These are phyloP conservation scores for Cremastinae sp. DNA, from an alignment of 2,888 invertebrate species.

Conservation along the genomic window DNA sequence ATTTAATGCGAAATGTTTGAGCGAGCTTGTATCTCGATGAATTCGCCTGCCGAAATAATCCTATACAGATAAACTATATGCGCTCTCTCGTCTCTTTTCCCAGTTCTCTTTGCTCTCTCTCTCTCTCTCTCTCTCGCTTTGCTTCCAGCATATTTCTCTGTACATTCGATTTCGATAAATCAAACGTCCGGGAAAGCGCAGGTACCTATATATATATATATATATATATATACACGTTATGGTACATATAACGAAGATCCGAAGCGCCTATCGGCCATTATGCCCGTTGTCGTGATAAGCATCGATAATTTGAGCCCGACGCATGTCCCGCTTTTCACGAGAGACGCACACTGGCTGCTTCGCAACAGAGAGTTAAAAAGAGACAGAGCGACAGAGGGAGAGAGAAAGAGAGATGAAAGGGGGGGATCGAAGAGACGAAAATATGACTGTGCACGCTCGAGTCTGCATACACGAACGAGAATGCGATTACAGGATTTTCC, in stretches of 20 bases:
- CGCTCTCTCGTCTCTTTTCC: background rate
- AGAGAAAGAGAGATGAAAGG: slow-evolving; percentile 32
- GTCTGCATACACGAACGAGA: slow-evolving; percentile 57
- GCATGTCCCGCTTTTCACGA: slow-evolving; percentile 58
- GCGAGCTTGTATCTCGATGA: too few species aligned
- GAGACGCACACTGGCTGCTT: slow-evolving; percentile 6
- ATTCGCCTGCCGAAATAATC: too few species aligned
- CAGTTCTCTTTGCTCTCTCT: slow-evolving; percentile 7
- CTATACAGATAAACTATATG: too few species aligned
- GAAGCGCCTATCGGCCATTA: slow-evolving; percentile 65
- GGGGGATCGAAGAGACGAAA: slow-evolving; percentile 21
- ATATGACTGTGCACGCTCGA: background rate
- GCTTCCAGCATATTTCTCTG: slow-evolving; percentile 37
- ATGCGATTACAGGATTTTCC: slow-evolving; percentile 77
- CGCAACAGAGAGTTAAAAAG: slow-evolving; percentile 7
- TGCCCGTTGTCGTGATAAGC: slow-evolving; percentile 66
- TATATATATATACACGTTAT: too few species aligned
- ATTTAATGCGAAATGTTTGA: too few species aligned
- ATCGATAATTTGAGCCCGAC: slow-evolving; percentile 66
- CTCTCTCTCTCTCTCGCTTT: background rate
- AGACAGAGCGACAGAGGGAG: slow-evolving; percentile 14
- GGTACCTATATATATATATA: too few species aligned
- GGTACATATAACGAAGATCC: slow-evolving; percentile 36
- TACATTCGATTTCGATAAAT: slow-evolving; percentile 65
- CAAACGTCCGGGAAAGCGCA: slow-evolving; percentile 40